A percentile compares a stretch with the other conserved stretches of the same genome.
Conservation (phyloP, 2,113 vertebrate genomes). For the Tetrao urogallus region DNA sequence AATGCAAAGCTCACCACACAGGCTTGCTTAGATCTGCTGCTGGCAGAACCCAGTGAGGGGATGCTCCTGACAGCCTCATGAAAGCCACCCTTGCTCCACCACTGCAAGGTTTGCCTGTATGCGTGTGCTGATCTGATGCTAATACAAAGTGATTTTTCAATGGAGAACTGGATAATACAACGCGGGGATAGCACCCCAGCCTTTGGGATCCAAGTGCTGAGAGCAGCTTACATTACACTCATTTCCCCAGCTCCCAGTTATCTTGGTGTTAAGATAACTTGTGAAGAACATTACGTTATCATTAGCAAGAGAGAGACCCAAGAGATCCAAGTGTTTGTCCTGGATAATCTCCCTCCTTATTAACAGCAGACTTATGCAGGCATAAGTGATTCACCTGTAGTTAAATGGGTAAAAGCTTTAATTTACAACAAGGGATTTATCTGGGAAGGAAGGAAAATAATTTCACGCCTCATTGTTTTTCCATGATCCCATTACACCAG, state of each 20-base stretch:
- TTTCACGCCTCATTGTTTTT: slow-evolving; percentile 13
- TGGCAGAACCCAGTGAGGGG: background rate
- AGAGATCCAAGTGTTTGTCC: background rate
- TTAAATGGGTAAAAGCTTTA: slow-evolving; percentile 13
- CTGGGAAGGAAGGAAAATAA: slow-evolving; percentile 44
- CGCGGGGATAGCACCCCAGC: background rate
- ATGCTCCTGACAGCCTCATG: fast-evolving
- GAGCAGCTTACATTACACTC: background rate
- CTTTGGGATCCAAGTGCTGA: background rate
- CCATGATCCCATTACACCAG: background rate
- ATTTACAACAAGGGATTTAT: slow-evolving; percentile 17
- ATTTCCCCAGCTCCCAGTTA: background rate
- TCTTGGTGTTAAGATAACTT: fast-evolving
- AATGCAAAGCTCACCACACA: fast-evolving
- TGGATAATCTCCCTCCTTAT: background rate
- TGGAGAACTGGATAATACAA: background rate
- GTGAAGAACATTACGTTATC: background rate
- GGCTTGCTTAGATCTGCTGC: background rate
- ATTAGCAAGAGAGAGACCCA: background rate
- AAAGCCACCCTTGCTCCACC: background rate
- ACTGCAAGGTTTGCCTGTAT: background rate
- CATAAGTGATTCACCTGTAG: background rate
- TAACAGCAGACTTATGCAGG: background rate
- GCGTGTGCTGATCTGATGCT: background rate
- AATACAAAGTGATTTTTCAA: background rate